Evolutionary conservation across 1,140 invertebrate species (phyloP).

Genomic region (Brachionus calyciflorus): DNA sequence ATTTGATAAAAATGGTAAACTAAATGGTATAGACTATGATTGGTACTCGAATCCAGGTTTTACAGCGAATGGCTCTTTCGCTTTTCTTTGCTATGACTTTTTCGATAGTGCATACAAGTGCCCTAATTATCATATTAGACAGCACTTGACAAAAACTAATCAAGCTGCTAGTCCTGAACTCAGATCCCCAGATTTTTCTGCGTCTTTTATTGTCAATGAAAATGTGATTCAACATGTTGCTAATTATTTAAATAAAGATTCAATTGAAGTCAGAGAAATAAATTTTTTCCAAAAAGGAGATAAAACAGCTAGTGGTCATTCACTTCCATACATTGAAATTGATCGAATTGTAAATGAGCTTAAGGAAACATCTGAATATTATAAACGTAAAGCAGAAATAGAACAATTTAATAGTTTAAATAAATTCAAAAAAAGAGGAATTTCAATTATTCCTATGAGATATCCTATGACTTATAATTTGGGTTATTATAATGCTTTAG

Average conservation of each 20-base stretch:
- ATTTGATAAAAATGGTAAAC: constrained; percentile 35
- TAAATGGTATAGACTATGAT: constrained; percentile 26
- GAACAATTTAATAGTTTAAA: constrained; percentile 46
- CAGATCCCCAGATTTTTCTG: constrained; percentile 50
- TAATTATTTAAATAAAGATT: constrained; percentile 67
- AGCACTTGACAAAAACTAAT: constrained; percentile 26
- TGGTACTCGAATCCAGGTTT: constrained; percentile 19
- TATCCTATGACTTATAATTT: constrained; percentile 51
- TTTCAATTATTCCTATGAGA: constrained; percentile 54
- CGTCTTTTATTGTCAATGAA: constrained; percentile 64
- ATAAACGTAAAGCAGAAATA: constrained; percentile 38
- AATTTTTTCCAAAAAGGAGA: constrained; percentile 57
- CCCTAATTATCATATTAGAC: constrained; percentile 7
- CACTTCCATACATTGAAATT: constrained; percentile 54
- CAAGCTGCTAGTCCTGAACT: constrained; percentile 18
- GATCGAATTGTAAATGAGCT: constrained; percentile 49
- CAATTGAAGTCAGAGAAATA: constrained; percentile 62
- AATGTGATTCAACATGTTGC: constrained; percentile 78
- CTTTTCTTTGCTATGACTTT: neutral
- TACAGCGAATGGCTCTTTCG: neutral
- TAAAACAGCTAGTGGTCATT: constrained; percentile 51
- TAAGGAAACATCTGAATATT: constrained; percentile 47
- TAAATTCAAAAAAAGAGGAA: constrained; percentile 54
- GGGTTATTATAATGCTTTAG: constrained; percentile 65
- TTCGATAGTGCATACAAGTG: constrained; percentile 43